A percentile compares a stretch with the other conserved stretches of the same genome.
Conservation (phyloP, 2,888 invertebrate genomes). For the Halictus ligatus region DNA sequence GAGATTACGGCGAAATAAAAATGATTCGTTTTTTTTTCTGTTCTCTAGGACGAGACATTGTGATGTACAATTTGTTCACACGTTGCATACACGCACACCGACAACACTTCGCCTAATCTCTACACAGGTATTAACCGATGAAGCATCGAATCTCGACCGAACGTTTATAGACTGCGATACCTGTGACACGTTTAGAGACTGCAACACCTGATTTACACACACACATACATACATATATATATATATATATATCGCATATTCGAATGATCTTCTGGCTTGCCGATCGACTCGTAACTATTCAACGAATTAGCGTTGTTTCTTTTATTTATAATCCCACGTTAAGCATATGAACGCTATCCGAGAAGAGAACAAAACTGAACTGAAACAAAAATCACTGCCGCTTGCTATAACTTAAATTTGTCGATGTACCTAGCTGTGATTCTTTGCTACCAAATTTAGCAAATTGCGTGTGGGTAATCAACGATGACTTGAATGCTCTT, state of each 20-base stretch:
- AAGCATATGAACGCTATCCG: constrained; percentile 57
- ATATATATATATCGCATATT: constrained; percentile 26
- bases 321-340: constrained; percentile 61
- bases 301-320: constrained; percentile 32
- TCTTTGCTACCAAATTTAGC: constrained; percentile 73
- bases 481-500: constrained; percentile 42
- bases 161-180: constrained; percentile 28
- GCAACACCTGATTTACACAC: constrained; percentile 22
- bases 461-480: constrained; percentile 62
- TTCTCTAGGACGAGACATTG: constrained; percentile 36
- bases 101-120: constrained; percentile 24
- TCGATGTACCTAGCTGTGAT: constrained; percentile 76
- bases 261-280: constrained; percentile 61
- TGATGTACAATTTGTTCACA: constrained; percentile 14
- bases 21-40: constrained; percentile 24
- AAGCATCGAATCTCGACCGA: constrained; percentile 31
- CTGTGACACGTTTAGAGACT: constrained; percentile 25
- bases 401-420: constrained; percentile 70
- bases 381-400: constrained; percentile 65
- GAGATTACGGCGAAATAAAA: constrained; percentile 30
- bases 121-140: constrained; percentile 26
- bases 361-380: constrained; percentile 58
- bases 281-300: constrained; percentile 38
- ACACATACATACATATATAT: neutral
- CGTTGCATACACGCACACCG: constrained; percentile 1